Percentiles rank a stretch among this genome's conserved stretches.
Conservation (phyloP, 1,140 invertebrate species). For the Caenorhabditis remanei region DNA sequence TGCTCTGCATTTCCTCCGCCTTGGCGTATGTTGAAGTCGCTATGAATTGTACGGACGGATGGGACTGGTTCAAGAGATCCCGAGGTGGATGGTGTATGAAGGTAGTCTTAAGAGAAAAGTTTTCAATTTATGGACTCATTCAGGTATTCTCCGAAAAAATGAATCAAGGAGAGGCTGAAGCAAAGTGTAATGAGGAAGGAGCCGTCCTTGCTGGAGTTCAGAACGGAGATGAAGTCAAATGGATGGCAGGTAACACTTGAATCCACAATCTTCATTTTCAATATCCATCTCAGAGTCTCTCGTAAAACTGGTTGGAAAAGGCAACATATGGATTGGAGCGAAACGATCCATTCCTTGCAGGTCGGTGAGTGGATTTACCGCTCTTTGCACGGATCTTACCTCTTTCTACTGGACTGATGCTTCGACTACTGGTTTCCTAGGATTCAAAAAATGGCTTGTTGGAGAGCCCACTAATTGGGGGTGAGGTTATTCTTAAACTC, state of each 20-base stretch:
- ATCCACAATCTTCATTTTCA: not conserved
- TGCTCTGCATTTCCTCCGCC: too few species aligned
- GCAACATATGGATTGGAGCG: not conserved
- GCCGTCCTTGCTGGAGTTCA: not conserved
- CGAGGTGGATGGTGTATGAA: constrained; percentile 23
- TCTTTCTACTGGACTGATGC: not conserved
- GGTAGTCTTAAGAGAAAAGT: not conserved
- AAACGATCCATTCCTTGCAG: not conserved
- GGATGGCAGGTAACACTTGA: not conserved
- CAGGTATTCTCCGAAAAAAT: not conserved
- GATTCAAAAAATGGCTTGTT: not conserved
- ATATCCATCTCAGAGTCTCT: not conserved
- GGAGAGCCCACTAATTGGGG: not conserved
- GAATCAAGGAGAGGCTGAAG: not conserved
- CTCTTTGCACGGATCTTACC: not conserved
- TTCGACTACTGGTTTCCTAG: not conserved
- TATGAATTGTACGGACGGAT: not conserved
- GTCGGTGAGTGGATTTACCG: not conserved
- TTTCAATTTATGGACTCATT: not conserved
- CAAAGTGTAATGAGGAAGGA: not conserved
- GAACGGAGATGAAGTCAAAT: not conserved
- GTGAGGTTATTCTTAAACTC: not conserved
- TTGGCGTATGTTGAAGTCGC: not conserved
- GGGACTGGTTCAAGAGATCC: constrained; percentile 11
- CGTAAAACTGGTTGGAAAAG: not conserved